Conservation (phyloP, 2,113 vertebrate species). For the Seriola rivoliana region DNA sequence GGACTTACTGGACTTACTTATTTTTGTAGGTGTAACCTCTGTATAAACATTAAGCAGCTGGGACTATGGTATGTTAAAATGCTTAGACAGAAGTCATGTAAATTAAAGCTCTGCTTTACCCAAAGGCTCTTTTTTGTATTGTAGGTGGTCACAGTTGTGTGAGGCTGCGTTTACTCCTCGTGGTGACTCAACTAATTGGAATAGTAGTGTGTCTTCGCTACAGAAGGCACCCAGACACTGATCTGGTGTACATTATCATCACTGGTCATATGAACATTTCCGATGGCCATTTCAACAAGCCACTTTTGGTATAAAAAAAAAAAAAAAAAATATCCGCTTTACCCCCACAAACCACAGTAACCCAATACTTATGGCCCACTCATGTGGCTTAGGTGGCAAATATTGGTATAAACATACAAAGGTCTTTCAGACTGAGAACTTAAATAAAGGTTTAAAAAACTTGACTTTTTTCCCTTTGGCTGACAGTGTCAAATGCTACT, state of each 20-base stretch:
- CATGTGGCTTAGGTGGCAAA: conserved; percentile 80
- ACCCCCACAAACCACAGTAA: conserved; percentile 77
- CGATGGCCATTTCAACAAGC: conserved; percentile 75
- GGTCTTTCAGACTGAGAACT: conserved; percentile 58
- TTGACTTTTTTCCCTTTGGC: conserved; percentile 8
- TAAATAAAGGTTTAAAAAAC: conserved; percentile 52
- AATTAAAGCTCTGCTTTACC: conserved; percentile 50
- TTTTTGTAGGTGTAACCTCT: conserved; percentile 25
- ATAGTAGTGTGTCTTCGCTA: conserved; percentile 56
- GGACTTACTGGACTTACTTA: conserved; percentile 8
- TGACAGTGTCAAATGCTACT: conserved; percentile 35
- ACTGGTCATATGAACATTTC: conserved; percentile 70
- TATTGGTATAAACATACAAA: conserved; percentile 75
- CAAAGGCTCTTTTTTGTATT: conserved; percentile 37
- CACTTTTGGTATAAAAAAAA: conserved; percentile 55
- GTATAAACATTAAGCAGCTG: conserved; percentile 62
- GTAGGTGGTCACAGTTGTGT: conserved; percentile 68
- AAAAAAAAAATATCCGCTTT: conserved; percentile 72
- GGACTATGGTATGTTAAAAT: conserved; percentile 52
- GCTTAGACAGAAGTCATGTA: conserved; percentile 41
- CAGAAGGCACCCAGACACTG: conserved; percentile 65
- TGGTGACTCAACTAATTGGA: conserved; percentile 73
- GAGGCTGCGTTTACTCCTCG: conserved; percentile 56
- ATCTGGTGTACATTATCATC: conserved; percentile 77
- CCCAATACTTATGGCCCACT: conserved; percentile 76